Base-by-base conservation (phyloP, 2,888 invertebrate species). In the Nomada fabriciana region DNA sequence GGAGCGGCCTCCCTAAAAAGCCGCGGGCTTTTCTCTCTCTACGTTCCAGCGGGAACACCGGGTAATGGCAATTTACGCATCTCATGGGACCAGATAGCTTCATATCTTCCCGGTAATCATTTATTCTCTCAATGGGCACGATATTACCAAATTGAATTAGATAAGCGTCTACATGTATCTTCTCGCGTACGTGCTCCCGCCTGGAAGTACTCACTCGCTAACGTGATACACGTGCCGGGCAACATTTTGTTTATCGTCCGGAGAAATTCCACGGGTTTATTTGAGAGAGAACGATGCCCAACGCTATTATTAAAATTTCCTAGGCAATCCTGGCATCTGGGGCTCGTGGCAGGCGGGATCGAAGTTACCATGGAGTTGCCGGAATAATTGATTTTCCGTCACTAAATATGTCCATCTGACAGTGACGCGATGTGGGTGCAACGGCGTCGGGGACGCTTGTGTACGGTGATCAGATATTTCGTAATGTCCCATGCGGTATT, bases 61-160 rank as follows among this genome's bases (percentile, higher is more conserved):
- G 88, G 90, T 92, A 93, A 93, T 92, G 91, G 92, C 92, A 93
- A 94, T 93, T 94, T 94, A 93, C 93, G 92, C 91, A 88, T 92
- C 93, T 93, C 93, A 86, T 83, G 92, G 90, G 93, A 90, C 90
- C 90, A 93, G 93, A 93, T 93, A 93, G 92, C 93, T 92, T 93
- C 91, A 89, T 94, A 93, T 94, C 93, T 93, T 85, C 90, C 82
- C 91, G 89, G 92, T 92, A 91, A 94, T 93, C 92, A 93, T 92
- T 93, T 93, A 93, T 92, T 93, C 92, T 91, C 92, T 91, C 91
- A 91, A 92, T 92, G 93, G 88, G 88, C 89, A 89, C 89, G 92
- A 92, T 92, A 93, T 93, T 93, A 89, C 92, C 88, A 93, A 93
- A 94, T 94, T 93, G 91, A 93, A 94, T 94, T 93, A 93, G 93